phyloP scores from a whole-genome alignment of 2,888 invertebrate species.

The Cactoblastis cactorum region DNA sequence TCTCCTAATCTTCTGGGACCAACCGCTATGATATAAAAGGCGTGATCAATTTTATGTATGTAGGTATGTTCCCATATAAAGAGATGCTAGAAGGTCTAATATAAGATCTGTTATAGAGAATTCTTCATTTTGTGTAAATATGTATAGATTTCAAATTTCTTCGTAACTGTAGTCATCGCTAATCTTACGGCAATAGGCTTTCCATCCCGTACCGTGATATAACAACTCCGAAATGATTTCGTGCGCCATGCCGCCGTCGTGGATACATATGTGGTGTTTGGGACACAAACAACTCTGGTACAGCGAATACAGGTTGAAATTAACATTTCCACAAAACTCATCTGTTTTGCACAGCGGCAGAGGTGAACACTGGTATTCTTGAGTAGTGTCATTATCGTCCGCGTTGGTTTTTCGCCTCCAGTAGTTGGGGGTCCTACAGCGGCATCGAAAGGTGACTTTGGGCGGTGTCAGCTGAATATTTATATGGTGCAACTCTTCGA shows the following conservation, averaged over 20 bases:
- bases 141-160: conserved; percentile 33
- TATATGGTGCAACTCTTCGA: conserved; percentile 59
- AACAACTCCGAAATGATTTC: conserved; percentile 74
- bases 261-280: conserved; percentile 78
- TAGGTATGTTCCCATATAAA: too few relatives aligned
- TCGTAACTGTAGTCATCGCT: conserved; percentile 50
- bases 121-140: too few relatives aligned
- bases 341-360: conserved; percentile 71
- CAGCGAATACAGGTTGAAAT: conserved; percentile 77
- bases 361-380: conserved; percentile 68
- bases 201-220: conserved; percentile 77
- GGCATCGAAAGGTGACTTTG: conserved; percentile 66
- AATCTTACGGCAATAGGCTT: conserved; percentile 73
- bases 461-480: conserved; percentile 60
- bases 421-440: conserved; percentile 70
- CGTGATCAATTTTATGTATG: too few relatives aligned
- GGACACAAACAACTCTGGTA: conserved; percentile 83
- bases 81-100: too few relatives aligned
- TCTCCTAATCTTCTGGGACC: too few relatives aligned
- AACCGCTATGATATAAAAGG: too few relatives aligned
- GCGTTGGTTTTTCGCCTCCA: conserved; percentile 61
- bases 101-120: too few relatives aligned
- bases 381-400: conserved; percentile 30
- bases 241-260: conserved; percentile 60
- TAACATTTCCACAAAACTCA: conserved; percentile 82